Evolutionary conservation across 1,140 invertebrate genomes (phyloP).

Genomic region (Drosophila saltans): DNA sequence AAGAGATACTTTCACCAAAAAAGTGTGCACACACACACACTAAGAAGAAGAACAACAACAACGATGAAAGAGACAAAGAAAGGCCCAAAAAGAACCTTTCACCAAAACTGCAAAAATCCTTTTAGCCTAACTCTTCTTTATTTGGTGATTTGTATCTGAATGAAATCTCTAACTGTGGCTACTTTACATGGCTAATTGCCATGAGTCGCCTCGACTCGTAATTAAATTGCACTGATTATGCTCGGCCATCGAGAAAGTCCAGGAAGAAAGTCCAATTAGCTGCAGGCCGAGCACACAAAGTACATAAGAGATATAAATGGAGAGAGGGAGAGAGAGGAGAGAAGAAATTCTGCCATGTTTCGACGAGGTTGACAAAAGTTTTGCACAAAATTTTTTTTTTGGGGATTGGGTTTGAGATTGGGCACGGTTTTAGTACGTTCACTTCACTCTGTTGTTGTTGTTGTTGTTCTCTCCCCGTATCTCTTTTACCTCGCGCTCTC

Average conservation of each 20-base stretch:
- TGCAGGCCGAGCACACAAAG: conserved; percentile 1
- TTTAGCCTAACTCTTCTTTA: conserved; percentile 19
- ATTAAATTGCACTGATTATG: conserved; percentile 80
- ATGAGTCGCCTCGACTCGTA: conserved; percentile 48
- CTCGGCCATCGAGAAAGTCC: conserved; percentile 53
- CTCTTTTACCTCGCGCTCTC: not conserved
- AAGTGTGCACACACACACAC: conserved; percentile 17
- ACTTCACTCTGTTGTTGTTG: conserved; percentile 32
- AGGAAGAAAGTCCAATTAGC: conserved; percentile 73
- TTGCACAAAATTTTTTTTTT: conserved; percentile 35
- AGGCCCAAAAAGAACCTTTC: conserved; percentile 56
- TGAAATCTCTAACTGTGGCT: conserved; percentile 24
- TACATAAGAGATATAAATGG: not conserved
- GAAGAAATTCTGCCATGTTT: conserved; percentile 22
- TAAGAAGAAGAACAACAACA: conserved; percentile 26
- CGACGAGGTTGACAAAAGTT: conserved; percentile 60
- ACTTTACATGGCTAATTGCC: conserved; percentile 79
- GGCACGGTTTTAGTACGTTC: conserved; percentile 48
- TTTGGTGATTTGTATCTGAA: conserved; percentile 57
- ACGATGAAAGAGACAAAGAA: conserved; percentile 38
- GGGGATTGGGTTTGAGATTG: conserved; percentile 39
- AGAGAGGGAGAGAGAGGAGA: not conserved
- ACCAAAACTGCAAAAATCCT: conserved; percentile 34
- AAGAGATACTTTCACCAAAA: conserved; percentile 79
- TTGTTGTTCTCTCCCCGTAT: too few species aligned